Percentiles rank a stretch among this genome's conserved stretches.
phyloP scores from a whole-genome alignment of 2,797 vertebrate species.

The Sebastes minor region DNA sequence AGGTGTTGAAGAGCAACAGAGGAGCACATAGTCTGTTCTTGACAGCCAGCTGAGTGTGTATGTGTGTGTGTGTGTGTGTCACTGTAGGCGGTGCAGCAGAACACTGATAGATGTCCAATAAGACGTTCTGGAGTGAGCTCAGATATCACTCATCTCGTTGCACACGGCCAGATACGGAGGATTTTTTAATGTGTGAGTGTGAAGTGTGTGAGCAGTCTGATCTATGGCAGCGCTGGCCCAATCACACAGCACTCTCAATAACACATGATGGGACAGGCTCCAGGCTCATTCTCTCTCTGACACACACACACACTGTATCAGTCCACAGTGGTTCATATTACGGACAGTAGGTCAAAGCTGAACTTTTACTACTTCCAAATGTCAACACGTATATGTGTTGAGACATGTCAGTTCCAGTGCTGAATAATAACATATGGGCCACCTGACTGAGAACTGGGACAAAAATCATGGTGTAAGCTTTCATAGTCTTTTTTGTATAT shows the following conservation, averaged over 20 bases:
- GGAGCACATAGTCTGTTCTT: neutral
- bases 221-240: conserved; percentile 38
- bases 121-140: conserved; percentile 37
- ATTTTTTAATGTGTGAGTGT: conserved; percentile 49
- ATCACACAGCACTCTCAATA: conserved; percentile 41
- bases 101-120: conserved; percentile 43
- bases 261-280: conserved; percentile 46
- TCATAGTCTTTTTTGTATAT: neutral
- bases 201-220: conserved; percentile 51
- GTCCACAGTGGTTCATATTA: conserved; percentile 41
- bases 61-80: conserved; percentile 14
- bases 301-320: conserved; percentile 18
- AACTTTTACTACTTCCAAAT: conserved; percentile 64
- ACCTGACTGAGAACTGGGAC: conserved; percentile 18
- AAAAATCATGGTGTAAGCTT: neutral
- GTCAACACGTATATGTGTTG: conserved; percentile 60
- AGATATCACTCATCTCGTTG: conserved; percentile 51
- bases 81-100: conserved; percentile 17
- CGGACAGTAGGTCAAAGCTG: conserved; percentile 55
- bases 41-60: conserved; percentile 23
- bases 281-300: conserved; percentile 17
- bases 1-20: conserved; percentile 55
- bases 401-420: conserved; percentile 33
- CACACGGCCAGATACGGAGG: conserved; percentile 31
- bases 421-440: conserved; percentile 46